These are phyloP conservation scores for Sycon ciliatum DNA, from an alignment of 37 sponge, comb jelly and placozoan species.

Conservation along the genomic window DNA sequence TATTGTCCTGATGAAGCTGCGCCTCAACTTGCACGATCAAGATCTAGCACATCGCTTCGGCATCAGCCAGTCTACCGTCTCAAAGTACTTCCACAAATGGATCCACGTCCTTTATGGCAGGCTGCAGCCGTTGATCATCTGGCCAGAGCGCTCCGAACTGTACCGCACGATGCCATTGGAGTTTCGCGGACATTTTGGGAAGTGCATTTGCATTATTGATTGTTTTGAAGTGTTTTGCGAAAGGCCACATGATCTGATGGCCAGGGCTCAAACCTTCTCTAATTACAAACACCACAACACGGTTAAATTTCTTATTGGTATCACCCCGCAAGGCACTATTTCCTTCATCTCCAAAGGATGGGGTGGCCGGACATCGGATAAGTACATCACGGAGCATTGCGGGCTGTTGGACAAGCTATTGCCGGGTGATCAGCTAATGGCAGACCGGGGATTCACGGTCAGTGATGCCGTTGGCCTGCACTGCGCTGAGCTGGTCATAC, in stretches of 20 bases:
- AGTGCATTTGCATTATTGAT: conserved; percentile 29
- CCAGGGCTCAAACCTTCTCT: conserved; percentile 24
- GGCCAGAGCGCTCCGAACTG: conserved; percentile 30
- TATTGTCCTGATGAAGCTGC: too few relatives aligned
- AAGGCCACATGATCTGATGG: conserved; percentile 5
- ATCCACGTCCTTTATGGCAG: conserved; percentile 21
- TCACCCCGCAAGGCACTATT: conserved; percentile 27
- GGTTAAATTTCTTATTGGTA: conserved; percentile 29
- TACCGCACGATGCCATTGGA: conserved; percentile 13
- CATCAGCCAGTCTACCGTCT: conserved; percentile 30
- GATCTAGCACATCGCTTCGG: conserved; percentile 34
- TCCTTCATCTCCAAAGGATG: conserved; percentile 37
- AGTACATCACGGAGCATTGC: conserved; percentile 31
- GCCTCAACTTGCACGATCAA: conserved; percentile 10
- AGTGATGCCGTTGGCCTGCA: conserved; percentile 25
- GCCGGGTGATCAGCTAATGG: conserved; percentile 34
- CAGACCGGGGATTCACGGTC: conserved; percentile 32
- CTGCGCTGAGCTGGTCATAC: conserved; percentile 11
- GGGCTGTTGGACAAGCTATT: conserved; percentile 6
- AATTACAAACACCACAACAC: conserved; percentile 37
- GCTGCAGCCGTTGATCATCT: conserved; percentile 10
- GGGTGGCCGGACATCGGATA: conserved; percentile 41
- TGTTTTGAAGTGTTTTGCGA: conserved; percentile 31
- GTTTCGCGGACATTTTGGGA: conserved; percentile 11
- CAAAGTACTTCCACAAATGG: conserved; percentile 38